Conservation (phyloP, 2,888 invertebrate genomes). For the Bruchidius siliquastri region DNA sequence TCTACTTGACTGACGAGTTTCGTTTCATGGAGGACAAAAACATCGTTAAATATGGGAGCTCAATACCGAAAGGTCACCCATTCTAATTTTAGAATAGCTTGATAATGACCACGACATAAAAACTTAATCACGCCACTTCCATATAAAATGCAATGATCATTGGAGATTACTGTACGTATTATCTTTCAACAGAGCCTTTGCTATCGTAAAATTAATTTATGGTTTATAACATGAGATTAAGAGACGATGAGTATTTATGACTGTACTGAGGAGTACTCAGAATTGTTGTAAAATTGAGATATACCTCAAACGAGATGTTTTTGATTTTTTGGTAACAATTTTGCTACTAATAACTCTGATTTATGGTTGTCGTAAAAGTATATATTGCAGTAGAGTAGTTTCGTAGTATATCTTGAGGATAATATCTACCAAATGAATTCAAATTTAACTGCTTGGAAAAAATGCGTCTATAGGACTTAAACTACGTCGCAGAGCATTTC, state of each 20-base stretch:
- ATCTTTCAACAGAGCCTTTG: neutral
- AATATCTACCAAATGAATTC: too few species aligned
- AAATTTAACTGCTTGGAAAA: too few species aligned
- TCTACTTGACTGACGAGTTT: too few species aligned
- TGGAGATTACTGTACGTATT: neutral
- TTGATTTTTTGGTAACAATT: neutral
- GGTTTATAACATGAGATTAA: neutral
- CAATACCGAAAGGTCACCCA: too few species aligned
- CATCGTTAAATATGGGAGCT: too few species aligned
- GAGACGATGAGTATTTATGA: neutral
- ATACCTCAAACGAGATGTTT: neutral
- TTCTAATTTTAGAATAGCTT: too few species aligned
- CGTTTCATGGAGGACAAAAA: too few species aligned
- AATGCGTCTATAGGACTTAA: too few species aligned
- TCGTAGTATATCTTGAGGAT: too few species aligned
- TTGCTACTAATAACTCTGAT: neutral
- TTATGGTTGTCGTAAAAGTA: neutral
- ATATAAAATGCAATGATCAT: neutral
- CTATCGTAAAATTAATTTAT: neutral
- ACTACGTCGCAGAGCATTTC: too few species aligned
- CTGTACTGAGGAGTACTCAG: neutral
- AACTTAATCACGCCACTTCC: neutral
- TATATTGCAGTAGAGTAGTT: too few species aligned
- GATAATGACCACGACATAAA: too few species aligned
- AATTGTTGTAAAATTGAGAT: neutral